A percentile compares a stretch with the other conserved stretches of the same genome.
Evolutionary conservation across 2,113 vertebrate genomes (phyloP).

Genomic region (Promerops cafer): DNA sequence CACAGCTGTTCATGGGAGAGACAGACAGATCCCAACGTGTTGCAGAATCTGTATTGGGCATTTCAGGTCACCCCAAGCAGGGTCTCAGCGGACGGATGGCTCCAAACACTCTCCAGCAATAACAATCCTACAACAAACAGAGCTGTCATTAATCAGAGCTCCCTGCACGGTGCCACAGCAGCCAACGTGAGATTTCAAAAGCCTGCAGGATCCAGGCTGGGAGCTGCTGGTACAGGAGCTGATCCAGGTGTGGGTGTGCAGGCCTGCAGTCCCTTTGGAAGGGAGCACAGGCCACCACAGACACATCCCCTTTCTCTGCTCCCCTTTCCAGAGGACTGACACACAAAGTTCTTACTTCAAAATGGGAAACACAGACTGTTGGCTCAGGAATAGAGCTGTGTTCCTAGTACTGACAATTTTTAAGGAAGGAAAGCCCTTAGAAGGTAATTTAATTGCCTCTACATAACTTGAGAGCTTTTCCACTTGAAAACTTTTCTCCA

Average conservation of each 20-base stretch:
- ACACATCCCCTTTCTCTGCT: not conserved
- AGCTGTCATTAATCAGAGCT: not conserved
- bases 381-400: not conserved
- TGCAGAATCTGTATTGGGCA: not conserved
- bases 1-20: not conserved
- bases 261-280: not conserved
- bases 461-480: not conserved
- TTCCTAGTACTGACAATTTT: not conserved
- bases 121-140: conserved; percentile 1
- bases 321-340: not conserved
- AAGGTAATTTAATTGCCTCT: not conserved
- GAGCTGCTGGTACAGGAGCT: not conserved
- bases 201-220: not conserved
- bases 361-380: fast-evolving
- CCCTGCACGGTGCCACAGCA: not conserved
- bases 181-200: not conserved
- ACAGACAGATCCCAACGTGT: not conserved
- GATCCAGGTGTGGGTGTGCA: fast-evolving
- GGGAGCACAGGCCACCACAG: not conserved
- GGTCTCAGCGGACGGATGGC: not conserved
- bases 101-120: not conserved
- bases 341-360: not conserved
- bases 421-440: not conserved
- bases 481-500: not conserved
- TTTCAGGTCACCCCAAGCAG: not conserved